These are phyloP conservation scores for Apogon hyalosoma DNA, from an alignment of 2,797 vertebrate genomes.

Conservation along the genomic window DNA sequence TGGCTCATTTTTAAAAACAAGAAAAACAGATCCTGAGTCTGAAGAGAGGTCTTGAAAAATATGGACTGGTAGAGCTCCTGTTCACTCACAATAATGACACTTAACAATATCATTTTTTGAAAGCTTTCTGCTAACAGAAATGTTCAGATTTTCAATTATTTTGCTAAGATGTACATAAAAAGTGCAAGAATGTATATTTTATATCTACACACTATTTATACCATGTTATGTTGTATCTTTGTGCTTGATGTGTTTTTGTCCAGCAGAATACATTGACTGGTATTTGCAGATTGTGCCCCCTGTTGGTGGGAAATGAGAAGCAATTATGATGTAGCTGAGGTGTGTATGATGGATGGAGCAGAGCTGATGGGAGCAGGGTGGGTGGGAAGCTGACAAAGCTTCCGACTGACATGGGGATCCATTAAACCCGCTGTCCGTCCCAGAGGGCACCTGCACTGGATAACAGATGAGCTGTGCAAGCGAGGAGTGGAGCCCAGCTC, in stretches of 20 bases:
- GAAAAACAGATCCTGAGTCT: no score
- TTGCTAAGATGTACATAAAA: no score
- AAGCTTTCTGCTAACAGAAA: no score
- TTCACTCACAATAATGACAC: no score
- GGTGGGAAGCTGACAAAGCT: constrained; percentile 39
- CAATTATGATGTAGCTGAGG: neutral
- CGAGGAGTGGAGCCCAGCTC: constrained; percentile 6
- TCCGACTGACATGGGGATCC: constrained; percentile 30
- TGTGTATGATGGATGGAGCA: constrained; percentile 37
- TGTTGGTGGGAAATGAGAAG: constrained; percentile 44
- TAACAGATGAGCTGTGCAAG: constrained; percentile 27
- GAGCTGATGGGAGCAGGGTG: constrained; percentile 4
- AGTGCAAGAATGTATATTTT: neutral
- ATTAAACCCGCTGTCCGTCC: constrained; percentile 37
- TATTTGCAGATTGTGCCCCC: constrained; percentile 22
- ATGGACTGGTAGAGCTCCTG: no score
- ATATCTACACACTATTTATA: neutral
- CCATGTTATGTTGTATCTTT: neutral
- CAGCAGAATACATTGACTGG: neutral
- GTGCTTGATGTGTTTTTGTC: neutral
- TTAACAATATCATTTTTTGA: no score
- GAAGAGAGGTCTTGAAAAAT: no score
- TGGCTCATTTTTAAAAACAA: no score
- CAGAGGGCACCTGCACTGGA: constrained; percentile 29
- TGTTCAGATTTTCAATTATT: no score